These are phyloP conservation scores for Rhynchonycteris naso DNA, from an alignment of 2,797 vertebrate species.

Conservation along the genomic window DNA sequence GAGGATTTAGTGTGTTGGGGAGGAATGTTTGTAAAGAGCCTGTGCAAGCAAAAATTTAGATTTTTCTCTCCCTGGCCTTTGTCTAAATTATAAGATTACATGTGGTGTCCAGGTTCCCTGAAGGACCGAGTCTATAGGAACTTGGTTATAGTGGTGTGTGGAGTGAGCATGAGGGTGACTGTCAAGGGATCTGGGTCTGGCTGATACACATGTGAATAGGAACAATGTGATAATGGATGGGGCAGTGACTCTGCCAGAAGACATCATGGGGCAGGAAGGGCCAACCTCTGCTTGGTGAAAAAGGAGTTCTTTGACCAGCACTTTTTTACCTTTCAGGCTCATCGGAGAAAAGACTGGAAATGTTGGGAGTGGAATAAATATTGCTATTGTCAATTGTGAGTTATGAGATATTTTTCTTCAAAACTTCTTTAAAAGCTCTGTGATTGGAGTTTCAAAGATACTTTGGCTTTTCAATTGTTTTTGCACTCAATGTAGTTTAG, in stretches of 20 bases:
- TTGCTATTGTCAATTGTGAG: slow-evolving; percentile 87
- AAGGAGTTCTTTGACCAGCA: background rate
- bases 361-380: slow-evolving; percentile 85
- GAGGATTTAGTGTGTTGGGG: background rate
- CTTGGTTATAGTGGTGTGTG: background rate
- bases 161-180: background rate
- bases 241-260: background rate
- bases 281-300: background rate
- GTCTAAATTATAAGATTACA: background rate
- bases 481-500: background rate
- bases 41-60: background rate
- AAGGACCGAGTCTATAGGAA: background rate
- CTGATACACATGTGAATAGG: fast-evolving
- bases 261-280: fast-evolving
- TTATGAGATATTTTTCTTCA: background rate
- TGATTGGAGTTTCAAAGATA: background rate
- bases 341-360: slow-evolving; percentile 74
- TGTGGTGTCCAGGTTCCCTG: background rate
- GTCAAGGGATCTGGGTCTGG: background rate
- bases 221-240: fast-evolving
- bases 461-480: background rate
- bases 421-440: background rate
- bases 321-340: slow-evolving; percentile 82
- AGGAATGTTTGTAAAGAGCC: background rate
- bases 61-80: background rate